A percentile compares a stretch with the other conserved stretches of the same genome.
phyloP scores from a whole-genome alignment of 2,113 vertebrate genomes.

The Amazona vittata region DNA sequence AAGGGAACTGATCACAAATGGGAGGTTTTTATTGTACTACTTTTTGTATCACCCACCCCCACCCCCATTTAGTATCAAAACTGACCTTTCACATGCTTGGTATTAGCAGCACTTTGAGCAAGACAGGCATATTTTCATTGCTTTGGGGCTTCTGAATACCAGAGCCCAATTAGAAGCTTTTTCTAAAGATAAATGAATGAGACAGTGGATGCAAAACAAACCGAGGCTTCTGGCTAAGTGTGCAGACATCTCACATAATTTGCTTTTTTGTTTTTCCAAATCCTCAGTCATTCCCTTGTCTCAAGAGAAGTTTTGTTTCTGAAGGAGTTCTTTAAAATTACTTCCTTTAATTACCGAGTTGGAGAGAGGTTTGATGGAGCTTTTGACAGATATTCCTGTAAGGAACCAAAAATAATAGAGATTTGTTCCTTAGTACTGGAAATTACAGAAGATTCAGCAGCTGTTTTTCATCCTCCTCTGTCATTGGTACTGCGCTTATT shows the following conservation, averaged over 20 bases:
- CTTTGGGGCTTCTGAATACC: not conserved
- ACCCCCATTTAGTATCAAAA: not conserved
- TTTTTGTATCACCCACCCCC: too few species aligned
- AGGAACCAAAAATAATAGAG: not conserved
- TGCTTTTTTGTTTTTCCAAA: not conserved
- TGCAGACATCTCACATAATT: not conserved
- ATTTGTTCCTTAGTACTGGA: not conserved
- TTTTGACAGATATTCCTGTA: not conserved
- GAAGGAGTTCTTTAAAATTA: not conserved
- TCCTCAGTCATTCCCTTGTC: not conserved
- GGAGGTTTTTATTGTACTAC: not conserved
- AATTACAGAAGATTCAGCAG: not conserved
- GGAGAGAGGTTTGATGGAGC: not conserved
- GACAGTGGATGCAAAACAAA: not conserved
- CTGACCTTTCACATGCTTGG: not conserved
- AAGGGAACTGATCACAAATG: not conserved
- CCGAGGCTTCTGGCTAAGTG: not conserved
- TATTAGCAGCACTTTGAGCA: not conserved
- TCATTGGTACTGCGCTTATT: not conserved
- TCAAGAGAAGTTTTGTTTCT: conserved; percentile 1
- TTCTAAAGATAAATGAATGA: not conserved
- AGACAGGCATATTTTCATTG: not conserved
- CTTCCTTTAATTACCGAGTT: not conserved
- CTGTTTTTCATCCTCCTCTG: not conserved
- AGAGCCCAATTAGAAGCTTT: not conserved